Evolutionary conservation across 2,113 vertebrate species (phyloP), one percentile per base, ranked within the genome.

Genomic region (Varanus komodoensis): DNA sequence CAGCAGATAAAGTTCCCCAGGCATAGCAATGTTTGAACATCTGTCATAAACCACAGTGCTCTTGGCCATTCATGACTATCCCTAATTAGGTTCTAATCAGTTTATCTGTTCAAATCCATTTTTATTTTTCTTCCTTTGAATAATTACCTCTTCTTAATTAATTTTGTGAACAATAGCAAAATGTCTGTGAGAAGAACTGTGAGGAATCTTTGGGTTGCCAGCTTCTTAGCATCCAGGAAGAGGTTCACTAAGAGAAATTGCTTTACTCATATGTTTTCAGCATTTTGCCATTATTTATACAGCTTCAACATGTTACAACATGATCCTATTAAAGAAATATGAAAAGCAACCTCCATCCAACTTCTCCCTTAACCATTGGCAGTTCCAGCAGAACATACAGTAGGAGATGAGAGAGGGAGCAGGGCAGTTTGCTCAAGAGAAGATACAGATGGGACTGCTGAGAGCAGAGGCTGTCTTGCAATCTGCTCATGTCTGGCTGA

Each of bases 111-210:
- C 71, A 89, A 64, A 78, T 2, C 52, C 25, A 77, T 67, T n/a
- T 29, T 64, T 83, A 17, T 83, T 50, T 38, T 64, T 75, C 2
- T n/a, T 68, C 23, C 32, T 71, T 78, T 25, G 3, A 50, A 27
- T 84, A 78, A 78, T 82, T 73, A 34, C n/a, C 15, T 54, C 27
- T 25, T 89, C 74, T 50, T 78, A 89, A 84, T 84, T 84, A 89
- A 78, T 52, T 78, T 29, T 68, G n/a, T 73, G 25, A 57, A 23
- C 79, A 82, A 57, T 21, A 54, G 38, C 44, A n/a, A 68, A 64
- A 17, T 32, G 86, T 48, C 9, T 73, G 52, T 61, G 50, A 82
- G 17, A 12, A 77, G 69, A 14, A 75, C 17, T 67, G 29, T n/a
- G 29, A 50, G 23, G 19, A 84, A 64, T 84, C 67, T 89, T 88